phyloP scores from a whole-genome alignment of 2,888 invertebrate genomes.

The Hermaeophaga mercurialis region DNA sequence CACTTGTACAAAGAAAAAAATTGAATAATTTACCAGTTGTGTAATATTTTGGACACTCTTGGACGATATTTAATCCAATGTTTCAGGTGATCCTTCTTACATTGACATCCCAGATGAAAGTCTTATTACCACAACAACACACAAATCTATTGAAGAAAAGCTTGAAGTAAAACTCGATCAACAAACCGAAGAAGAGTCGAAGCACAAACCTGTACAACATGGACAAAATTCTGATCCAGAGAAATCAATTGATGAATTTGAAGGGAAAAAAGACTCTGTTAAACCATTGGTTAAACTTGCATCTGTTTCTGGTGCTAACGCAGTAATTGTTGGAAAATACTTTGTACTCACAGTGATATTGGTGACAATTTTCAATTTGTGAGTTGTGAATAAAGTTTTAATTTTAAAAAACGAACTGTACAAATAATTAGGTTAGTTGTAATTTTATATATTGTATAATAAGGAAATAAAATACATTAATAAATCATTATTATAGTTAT shows the following conservation, averaged over 20 bases:
- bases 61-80: no score
- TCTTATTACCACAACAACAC: neutral
- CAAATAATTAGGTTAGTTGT: neutral
- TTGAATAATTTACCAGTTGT: no score
- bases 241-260: neutral
- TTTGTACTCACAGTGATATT: neutral
- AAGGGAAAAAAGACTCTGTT: neutral
- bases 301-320: constrained; percentile 6
- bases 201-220: neutral
- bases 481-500: no score
- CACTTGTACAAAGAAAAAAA: no score
- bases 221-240: neutral
- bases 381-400: neutral
- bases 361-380: neutral
- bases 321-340: neutral
- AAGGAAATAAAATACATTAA: no score
- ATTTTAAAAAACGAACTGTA: neutral
- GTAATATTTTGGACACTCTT: no score
- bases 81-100: constrained; percentile 22
- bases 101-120: constrained; percentile 8
- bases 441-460: neutral
- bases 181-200: no score
- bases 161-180: no score
- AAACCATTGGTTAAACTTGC: constrained; percentile 2
- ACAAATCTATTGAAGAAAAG: constrained; percentile 11